Conservation (phyloP, 2,888 invertebrate genomes). For the Watsonalla cultraria region DNA sequence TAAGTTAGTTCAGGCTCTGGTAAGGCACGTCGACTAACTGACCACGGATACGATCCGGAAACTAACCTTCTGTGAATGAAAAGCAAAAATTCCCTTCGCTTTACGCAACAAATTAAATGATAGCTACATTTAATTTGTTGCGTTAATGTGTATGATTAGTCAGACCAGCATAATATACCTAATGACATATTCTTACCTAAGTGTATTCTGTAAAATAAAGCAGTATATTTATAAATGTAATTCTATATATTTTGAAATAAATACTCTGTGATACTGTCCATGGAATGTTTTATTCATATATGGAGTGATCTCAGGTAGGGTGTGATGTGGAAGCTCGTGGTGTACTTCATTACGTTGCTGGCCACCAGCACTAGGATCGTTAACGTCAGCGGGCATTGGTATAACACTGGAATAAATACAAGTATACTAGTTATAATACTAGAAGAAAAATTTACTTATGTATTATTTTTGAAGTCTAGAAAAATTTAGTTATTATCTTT, state of each 20-base stretch:
- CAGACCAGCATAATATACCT: too few relatives aligned
- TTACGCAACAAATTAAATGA: too few relatives aligned
- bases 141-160: too few relatives aligned
- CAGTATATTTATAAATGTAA: constrained; percentile 5
- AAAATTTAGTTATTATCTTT: too few relatives aligned
- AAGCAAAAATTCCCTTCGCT: too few relatives aligned
- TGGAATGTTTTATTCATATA: constrained; percentile 27
- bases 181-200: not conserved
- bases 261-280: constrained; percentile 67
- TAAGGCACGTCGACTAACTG: too few relatives aligned
- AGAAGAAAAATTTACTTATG: not conserved
- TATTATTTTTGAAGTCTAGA: too few relatives aligned
- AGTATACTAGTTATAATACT: not conserved
- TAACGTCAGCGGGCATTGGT: constrained; percentile 56
- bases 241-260: constrained; percentile 61
- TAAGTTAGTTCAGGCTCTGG: too few relatives aligned
- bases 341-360: constrained; percentile 38
- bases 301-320: constrained; percentile 39
- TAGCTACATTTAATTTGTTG: too few relatives aligned
- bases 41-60: too few relatives aligned
- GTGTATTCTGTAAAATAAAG: constrained; percentile 3
- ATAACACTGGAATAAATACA: constrained; percentile 65
- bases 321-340: constrained; percentile 45
- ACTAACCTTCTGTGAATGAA: too few relatives aligned
- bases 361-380: constrained; percentile 33